phyloP scores from a whole-genome alignment of 2,797 vertebrate genomes.

The Peromyscus melanophrys region DNA sequence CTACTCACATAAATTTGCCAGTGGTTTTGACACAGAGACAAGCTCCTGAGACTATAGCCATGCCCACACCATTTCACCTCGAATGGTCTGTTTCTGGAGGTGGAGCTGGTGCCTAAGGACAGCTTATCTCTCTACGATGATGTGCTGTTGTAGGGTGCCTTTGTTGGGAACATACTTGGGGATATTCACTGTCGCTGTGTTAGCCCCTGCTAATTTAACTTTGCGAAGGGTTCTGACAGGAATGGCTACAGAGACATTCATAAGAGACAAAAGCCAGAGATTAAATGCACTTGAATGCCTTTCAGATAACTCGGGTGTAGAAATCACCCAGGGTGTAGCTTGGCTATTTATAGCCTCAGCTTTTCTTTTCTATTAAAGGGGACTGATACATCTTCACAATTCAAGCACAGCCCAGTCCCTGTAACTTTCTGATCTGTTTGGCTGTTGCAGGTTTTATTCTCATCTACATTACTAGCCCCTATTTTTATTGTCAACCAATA shows the following conservation, averaged over 20 bases:
- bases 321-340: neutral
- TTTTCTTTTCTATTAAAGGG: neutral
- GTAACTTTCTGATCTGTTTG: neutral
- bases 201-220: neutral
- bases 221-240: neutral
- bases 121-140: accelerated
- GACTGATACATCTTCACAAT: neutral
- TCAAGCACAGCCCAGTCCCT: neutral
- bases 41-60: neutral
- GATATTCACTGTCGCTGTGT: neutral
- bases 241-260: neutral
- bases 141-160: accelerated
- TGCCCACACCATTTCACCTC: no score
- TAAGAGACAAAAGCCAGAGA: neutral
- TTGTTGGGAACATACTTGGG: neutral
- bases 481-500: no score
- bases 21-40: neutral
- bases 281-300: neutral
- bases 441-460: neutral
- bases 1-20: no score
- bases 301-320: neutral
- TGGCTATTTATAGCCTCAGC: neutral
- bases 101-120: neutral
- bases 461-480: neutral
- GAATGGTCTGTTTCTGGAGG: accelerated